Evolutionary conservation across 2,888 invertebrate genomes (phyloP), one percentile per base, ranked within the genome.

Genomic region (Philonicus albiceps): DNA sequence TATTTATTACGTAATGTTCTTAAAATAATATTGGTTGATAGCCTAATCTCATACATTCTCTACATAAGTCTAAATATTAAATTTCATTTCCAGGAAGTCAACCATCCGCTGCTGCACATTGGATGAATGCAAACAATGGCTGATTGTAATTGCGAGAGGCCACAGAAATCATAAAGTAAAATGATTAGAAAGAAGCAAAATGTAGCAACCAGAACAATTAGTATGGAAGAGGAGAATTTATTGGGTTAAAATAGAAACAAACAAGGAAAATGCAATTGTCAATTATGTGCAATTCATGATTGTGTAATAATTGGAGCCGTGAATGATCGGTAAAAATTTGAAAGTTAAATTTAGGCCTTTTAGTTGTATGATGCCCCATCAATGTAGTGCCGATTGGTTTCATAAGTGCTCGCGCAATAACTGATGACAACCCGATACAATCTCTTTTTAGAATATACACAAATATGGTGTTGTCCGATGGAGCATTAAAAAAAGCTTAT

Each of bases 381-480:
- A 34, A 83, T 11, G 13, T 64, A 19, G 37, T 83, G 34, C 13
- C 5, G 34, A 64, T 86, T 86, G 86, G 75, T 81, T 86, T 31
- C 80, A 76, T 76, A 76, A 31, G 75, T 55, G 75, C 16, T 49
- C 81, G 80, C 74, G 55, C 55, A 80, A 74, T 75, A 78, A 86
- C 84, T 86, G 86, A 86, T 75, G 87, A 87, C 86, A 86, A 74
- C 80, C 86, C 76, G 83, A 81, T 85, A 84, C 85, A 55, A 76
- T 86, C 53, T 83, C 55, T 87, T 80, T 86, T 86, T 84, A 76
- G 78, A 80, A 87, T 74, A 43, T 86, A 87, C 75, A 78, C 86
- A 87, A 88, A 88, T 88, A 88, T 88, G 88, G 86, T 88, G 88
- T 88, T 88, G 78, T 75, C 86, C 83, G 88, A 88, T 87, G 86